phyloP scores from a whole-genome alignment of 2,113 vertebrate genomes.

The Amphiprion ocellaris region DNA sequence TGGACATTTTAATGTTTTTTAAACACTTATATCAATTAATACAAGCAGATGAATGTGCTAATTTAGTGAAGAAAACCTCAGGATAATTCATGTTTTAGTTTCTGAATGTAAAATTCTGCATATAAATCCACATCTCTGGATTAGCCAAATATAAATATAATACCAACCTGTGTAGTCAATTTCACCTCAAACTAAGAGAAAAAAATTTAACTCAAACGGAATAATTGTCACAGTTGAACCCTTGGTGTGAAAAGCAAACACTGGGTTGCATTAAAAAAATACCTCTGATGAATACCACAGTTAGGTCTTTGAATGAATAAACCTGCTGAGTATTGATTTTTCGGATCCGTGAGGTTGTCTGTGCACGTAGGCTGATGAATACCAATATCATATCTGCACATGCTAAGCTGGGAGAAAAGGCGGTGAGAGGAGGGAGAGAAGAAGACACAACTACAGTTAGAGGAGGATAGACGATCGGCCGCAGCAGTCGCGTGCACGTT shows the following conservation, averaged over 20 bases:
- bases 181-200: neutral
- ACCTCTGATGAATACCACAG: slow-evolving; percentile 39
- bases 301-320: slow-evolving; percentile 44
- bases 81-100: neutral
- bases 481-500: slow-evolving; percentile 12
- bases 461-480: neutral
- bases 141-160: neutral
- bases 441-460: slow-evolving; percentile 3
- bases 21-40: neutral
- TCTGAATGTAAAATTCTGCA: neutral
- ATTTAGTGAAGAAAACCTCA: neutral
- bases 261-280: slow-evolving; percentile 9
- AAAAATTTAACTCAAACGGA: neutral
- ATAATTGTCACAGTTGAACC: slow-evolving; percentile 19
- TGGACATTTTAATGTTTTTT: neutral
- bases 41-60: neutral
- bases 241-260: slow-evolving; percentile 10
- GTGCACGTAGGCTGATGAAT: slow-evolving; percentile 3
- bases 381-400: slow-evolving; percentile 25
- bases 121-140: neutral
- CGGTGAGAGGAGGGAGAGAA: neutral
- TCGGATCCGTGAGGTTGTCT: slow-evolving; percentile 1
- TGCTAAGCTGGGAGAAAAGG: slow-evolving; percentile 12
- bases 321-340: slow-evolving; percentile 46
- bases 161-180: neutral